Base-by-base conservation (phyloP, 2,888 invertebrate genomes). In the Amblyteles armatorius region DNA sequence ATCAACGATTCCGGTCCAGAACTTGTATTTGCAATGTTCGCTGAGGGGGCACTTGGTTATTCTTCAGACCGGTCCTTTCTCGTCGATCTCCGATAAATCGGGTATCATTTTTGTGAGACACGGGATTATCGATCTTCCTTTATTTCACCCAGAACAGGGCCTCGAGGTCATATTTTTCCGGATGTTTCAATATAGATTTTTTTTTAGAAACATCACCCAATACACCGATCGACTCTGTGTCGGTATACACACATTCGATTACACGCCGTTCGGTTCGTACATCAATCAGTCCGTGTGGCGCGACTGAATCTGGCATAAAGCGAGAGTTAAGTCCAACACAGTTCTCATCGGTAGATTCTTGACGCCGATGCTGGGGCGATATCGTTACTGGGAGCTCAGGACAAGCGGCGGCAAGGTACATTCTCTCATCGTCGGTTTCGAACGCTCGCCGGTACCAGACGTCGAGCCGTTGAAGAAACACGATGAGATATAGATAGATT, bases 391-490 rank as follows among this genome's bases (percentile, higher is more conserved):
- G 36, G 44, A 50, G 44, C 57, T 57, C 11, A 68, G 74, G 68
- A 67, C 60, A 76, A 65, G 77, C 71, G 79, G 63, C 65, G 72
- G 77, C 57, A 57, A 78, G 74, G 76, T 74, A 68, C 57, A 48
- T 67, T 79, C 73, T 63, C 67, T 52, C 50, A 73, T 78, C 50
- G 57, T 73, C 50, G 22, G 52, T 68, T 76, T 57, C 50, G 69
- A 77, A n/a, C 77, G 44, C n/a, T 63, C 63, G 52, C 29, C 69
- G 65, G 44, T 48, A 55, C 48, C 4, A 68, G 74, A 79, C 79
- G 83, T 79, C 83, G 69, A 79, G 74, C 48, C 55, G 65, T 67
- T 63, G 77, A 81, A 50, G 69, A 84, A 57, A 77, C 84, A 74
- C 73, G 81, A 81, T 9, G 69, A 74, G 50, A 82, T 68, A 73